Conservation (phyloP, 2,797 vertebrate species). For the Leucoraja ocellata region DNA sequence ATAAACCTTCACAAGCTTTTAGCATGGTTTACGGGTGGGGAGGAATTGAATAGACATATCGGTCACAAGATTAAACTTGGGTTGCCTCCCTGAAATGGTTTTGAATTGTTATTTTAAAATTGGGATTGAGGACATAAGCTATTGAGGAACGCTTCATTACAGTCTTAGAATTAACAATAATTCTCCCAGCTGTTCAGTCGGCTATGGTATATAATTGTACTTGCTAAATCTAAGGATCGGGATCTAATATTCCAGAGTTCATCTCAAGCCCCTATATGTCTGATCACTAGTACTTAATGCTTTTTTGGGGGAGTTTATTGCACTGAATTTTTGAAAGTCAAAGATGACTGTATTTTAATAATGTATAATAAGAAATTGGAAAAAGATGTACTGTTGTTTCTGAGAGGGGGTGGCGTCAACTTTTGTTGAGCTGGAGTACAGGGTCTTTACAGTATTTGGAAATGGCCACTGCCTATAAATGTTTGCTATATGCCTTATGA, state of each 20-base stretch:
- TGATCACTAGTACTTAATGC: conserved; percentile 9
- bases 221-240: not conserved
- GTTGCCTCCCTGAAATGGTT: not conserved
- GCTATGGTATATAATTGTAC: not conserved
- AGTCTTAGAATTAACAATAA: not conserved
- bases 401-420: too few relatives aligned
- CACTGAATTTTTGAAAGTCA: not conserved
- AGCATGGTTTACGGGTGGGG: too few relatives aligned
- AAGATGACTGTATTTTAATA: not conserved
- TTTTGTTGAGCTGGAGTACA: not conserved
- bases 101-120: not conserved
- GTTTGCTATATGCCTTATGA: not conserved
- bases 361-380: not conserved
- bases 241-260: not conserved
- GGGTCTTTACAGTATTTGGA: not conserved
- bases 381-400: not conserved
- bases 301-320: conserved; percentile 6
- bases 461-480: not conserved
- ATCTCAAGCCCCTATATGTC: not conserved
- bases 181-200: not conserved
- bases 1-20: not conserved
- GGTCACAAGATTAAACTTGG: not conserved
- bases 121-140: not conserved
- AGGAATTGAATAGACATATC: not conserved
- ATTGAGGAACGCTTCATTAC: not conserved